A percentile compares a stretch with the other conserved stretches of the same genome.
Conservation (phyloP, 2,888 invertebrate species). For the Coecobrya sp. region DNA sequence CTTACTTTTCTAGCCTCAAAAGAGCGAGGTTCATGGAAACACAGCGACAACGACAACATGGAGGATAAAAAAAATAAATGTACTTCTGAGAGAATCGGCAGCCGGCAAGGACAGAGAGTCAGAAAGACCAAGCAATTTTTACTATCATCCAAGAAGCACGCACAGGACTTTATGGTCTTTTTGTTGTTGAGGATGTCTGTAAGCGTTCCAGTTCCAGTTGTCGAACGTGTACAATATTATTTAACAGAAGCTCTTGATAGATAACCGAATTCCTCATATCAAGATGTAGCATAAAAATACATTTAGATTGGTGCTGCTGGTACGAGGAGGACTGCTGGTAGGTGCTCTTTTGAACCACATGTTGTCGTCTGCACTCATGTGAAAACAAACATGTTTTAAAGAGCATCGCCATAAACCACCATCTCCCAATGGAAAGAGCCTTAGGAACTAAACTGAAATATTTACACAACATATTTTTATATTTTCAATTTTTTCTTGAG, state of each 20-base stretch:
- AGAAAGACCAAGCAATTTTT: not conserved
- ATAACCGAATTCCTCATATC: slow-evolving; percentile 1
- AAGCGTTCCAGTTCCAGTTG: slow-evolving; percentile 4
- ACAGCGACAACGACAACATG: not conserved
- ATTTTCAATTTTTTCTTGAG: not conserved
- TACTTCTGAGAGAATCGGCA: not conserved
- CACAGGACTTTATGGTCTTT: not conserved
- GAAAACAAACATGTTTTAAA: not conserved
- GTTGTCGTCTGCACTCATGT: not conserved
- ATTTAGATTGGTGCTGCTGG: not conserved
- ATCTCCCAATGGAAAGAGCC: not conserved
- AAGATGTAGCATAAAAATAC: not conserved
- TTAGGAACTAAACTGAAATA: not conserved
- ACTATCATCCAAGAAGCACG: not conserved
- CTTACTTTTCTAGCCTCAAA: slow-evolving; percentile 32
- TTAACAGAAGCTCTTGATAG: not conserved
- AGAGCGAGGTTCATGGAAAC: not conserved
- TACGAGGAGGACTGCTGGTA: not conserved
- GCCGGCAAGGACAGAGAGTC: not conserved
- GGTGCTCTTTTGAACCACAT: not conserved
- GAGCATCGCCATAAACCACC: not conserved
- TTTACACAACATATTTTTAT: not conserved
- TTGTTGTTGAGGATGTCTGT: not conserved
- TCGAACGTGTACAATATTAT: slow-evolving; percentile 32
- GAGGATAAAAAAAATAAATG: slow-evolving; percentile 3